Conservation (phyloP, 2,113 vertebrate species). For the Budorcas taxicolor region DNA sequence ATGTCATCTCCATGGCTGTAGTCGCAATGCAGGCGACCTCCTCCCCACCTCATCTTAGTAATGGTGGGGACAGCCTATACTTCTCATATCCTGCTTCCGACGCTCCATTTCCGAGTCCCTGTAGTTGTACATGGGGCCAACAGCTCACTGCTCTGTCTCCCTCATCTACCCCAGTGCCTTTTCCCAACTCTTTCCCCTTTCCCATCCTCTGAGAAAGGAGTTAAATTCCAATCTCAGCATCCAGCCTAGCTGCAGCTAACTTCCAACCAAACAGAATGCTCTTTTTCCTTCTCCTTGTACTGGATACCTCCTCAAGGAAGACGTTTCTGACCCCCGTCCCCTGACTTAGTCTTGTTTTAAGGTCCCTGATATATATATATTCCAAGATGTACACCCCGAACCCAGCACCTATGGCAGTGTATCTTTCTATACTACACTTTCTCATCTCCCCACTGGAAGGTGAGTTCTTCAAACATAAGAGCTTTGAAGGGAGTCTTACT, state of each 20-base stretch:
- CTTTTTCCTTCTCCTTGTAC: background rate
- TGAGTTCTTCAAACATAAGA: background rate
- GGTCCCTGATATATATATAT: background rate
- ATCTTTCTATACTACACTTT: background rate
- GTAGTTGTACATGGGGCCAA: background rate
- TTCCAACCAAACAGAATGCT: background rate
- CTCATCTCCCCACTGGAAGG: background rate
- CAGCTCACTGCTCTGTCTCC: too few relatives aligned
- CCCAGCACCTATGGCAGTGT: rapidly evolving
- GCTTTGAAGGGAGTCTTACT: background rate
- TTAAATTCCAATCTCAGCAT: background rate
- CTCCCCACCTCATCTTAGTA: background rate
- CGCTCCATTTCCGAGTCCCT: background rate
- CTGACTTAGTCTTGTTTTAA: background rate
- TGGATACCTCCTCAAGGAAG: background rate
- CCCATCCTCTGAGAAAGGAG: background rate
- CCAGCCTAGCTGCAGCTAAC: background rate
- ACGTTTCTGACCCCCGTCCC: background rate
- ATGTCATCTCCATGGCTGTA: rapidly evolving
- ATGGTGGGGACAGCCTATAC: background rate
- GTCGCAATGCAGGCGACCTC: background rate
- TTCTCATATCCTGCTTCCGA: background rate
- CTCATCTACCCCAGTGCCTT: background rate
- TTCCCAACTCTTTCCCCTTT: background rate
- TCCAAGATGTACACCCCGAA: background rate